Evolutionary conservation across 2,888 invertebrate genomes (phyloP).

Genomic region (Resseliella maxima): DNA sequence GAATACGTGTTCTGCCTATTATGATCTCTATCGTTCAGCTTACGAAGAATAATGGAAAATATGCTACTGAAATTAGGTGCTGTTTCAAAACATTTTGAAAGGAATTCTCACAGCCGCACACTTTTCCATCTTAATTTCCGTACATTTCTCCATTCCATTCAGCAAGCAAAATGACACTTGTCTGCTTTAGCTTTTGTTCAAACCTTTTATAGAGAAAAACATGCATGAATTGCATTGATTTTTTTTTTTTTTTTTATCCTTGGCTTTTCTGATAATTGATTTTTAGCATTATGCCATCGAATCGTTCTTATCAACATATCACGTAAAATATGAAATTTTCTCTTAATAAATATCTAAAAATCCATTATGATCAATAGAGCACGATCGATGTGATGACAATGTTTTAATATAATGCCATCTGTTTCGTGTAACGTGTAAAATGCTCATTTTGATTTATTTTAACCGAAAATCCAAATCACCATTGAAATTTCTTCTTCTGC

Average conservation of each 20-base stretch:
- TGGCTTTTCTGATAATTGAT: no score
- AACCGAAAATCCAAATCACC: not conserved
- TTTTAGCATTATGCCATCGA: not conserved
- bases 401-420: constrained; percentile 30
- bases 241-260: no score
- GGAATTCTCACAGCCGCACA: not conserved
- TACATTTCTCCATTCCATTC: not conserved
- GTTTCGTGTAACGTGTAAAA: not conserved
- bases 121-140: not conserved
- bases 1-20: constrained; percentile 22
- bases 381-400: not conserved
- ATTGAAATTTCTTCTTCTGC: not conserved
- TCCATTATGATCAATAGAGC: not conserved
- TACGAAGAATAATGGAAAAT: not conserved
- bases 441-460: not conserved
- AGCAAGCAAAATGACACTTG: not conserved
- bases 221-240: no score
- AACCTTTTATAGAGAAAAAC: no score
- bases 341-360: not conserved
- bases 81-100: not conserved
- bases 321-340: not conserved
- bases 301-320: not conserved
- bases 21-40: not conserved
- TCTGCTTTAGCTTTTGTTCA: no score
- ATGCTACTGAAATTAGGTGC: not conserved